Evolutionary conservation across 2,888 invertebrate species (phyloP).

Genomic region (Agelastica alni): DNA sequence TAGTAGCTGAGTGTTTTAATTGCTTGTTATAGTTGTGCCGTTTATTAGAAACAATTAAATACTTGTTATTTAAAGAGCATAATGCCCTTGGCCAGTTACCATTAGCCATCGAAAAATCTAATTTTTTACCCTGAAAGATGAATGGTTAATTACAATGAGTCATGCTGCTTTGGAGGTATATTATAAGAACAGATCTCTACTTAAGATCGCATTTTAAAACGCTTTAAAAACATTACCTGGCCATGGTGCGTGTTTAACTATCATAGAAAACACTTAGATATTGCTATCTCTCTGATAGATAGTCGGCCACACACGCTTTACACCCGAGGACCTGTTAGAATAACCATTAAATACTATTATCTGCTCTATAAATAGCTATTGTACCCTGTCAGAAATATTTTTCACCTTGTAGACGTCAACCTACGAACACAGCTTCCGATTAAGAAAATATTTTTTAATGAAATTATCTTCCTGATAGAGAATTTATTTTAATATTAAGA

Average conservation of each 20-base stretch:
- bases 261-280: conserved; percentile 25
- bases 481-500: no score
- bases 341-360: conserved; percentile 5
- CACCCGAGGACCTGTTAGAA: conserved; percentile 12
- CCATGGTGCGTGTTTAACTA: conserved; percentile 23
- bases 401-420: conserved; percentile 1
- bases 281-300: conserved; percentile 15
- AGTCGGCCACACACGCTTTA: conserved; percentile 23
- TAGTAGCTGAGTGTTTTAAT: no score
- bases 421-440: no score
- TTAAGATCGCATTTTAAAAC: conserved; percentile 20
- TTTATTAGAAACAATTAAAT: no score
- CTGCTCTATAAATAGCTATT: conserved; percentile 2
- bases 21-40: no score
- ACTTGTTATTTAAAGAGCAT: no score
- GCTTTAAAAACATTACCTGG: conserved; percentile 17
- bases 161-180: conserved; percentile 17
- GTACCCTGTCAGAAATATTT: neutral
- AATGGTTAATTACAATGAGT: conserved; percentile 13
- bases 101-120: no score
- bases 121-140: conserved; percentile 15
- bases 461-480: no score
- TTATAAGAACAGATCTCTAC: conserved; percentile 24
- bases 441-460: no score
- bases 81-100: no score